Evolutionary conservation across 2,113 vertebrate species (phyloP).

Genomic region (Danionella cerebrum): DNA sequence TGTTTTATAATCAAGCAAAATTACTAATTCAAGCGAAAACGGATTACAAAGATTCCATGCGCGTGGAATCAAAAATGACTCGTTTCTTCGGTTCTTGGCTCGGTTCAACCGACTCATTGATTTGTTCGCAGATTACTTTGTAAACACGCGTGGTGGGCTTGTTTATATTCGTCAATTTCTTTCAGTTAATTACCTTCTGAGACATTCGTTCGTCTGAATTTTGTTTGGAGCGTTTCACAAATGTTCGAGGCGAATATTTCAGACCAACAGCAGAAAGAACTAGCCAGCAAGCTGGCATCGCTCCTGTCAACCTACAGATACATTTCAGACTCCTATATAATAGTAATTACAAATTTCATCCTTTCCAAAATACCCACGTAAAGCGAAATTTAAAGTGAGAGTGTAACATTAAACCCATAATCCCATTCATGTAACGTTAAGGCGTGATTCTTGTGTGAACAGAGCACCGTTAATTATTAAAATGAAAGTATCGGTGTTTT

Average conservation of each 20-base stretch:
- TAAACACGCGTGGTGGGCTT: neutral
- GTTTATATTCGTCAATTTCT: no score
- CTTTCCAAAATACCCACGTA: no score
- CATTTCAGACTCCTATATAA: constrained; percentile 77
- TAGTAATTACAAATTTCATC: no score
- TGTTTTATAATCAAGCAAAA: neutral
- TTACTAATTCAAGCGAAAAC: no score
- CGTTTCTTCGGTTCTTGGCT: neutral
- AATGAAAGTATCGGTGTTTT: neutral
- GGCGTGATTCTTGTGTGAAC: neutral
- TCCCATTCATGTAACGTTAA: neutral
- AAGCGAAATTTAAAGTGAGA: no score
- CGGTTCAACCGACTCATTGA: neutral
- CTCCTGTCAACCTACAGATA: constrained; percentile 68
- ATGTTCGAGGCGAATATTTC: constrained; percentile 47
- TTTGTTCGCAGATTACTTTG: neutral
- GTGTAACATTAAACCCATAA: neutral
- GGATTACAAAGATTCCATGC: no score
- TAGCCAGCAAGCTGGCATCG: constrained; percentile 56
- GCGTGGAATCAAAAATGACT: no score
- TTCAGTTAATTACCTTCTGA: no score
- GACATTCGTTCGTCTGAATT: no score
- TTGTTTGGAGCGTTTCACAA: neutral
- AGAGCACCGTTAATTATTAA: no score
- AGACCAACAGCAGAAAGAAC: constrained; percentile 52